Base-by-base conservation (phyloP, 2,113 vertebrate genomes). In the Thomomys bottae region DNA sequence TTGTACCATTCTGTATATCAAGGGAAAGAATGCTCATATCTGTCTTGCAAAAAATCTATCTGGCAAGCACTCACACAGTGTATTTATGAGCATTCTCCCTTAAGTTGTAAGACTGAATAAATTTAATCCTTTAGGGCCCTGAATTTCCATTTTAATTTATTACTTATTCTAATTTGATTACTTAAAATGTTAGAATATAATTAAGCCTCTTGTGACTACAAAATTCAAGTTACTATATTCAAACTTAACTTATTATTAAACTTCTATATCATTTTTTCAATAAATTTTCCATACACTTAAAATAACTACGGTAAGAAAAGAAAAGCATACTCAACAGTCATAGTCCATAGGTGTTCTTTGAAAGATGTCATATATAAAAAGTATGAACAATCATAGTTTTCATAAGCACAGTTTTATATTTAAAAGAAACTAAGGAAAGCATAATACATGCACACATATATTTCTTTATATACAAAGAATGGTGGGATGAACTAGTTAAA, bases 41-140 rank as follows among this genome's bases (percentile, higher is more conserved):
- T 28, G 1, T 64, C 12, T 28, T 70, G 40, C 40, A 87, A 89
- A 84, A 30, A 63, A 84, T 84, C 40, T n/a, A 40, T 45, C n/a
- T 32, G 3, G 30, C 64, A 85, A 8, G 4, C 9, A 87, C 91
- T 87, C 40, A 93, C 73, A 70, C 61, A 61, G 23, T 42, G 7
- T 36, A 87, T 84, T 92, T 90, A 77, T 5, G 78, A 91, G 38
- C 9, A 84, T 91, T 91, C 89, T 32, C 3, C 24, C 28, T 94
- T 72, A 83, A 90, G 40, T 76, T 84, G 40, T 63, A 84, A 66
- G 4, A 45, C n/a, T 71, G 40, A 90, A 86, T 93, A 88, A 61
- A 87, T 85, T 90, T 42, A 79, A 63, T 20, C 8, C 5, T 67
- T 20, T 6, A 87, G 15, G 17, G 12, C 8, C 72, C 23, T 80